phyloP scores from a whole-genome alignment of 1,140 invertebrate species.

The Latrodectus geometricus region DNA sequence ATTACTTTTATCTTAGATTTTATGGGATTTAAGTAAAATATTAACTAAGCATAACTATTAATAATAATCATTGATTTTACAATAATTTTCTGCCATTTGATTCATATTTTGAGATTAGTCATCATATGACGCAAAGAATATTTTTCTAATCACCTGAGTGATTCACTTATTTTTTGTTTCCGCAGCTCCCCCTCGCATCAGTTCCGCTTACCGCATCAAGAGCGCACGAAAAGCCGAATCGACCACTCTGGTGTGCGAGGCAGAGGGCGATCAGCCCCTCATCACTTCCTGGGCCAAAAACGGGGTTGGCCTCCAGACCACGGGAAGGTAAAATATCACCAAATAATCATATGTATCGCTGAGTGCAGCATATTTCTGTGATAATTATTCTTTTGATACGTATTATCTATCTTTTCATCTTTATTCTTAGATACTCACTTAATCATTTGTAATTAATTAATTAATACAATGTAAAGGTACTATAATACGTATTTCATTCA shows the following conservation, averaged over 20 bases:
- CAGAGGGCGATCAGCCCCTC: constrained; percentile 95
- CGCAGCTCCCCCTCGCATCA: constrained; percentile 44
- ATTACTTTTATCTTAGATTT: no score
- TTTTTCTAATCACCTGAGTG: no score
- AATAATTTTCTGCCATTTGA: no score
- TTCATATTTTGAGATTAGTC: no score
- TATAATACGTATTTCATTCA: no score
- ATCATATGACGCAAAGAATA: no score
- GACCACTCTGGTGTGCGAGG: constrained; percentile 91
- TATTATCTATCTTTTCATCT: background rate
- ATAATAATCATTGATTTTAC: no score
- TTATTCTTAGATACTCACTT: background rate
- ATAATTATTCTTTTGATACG: background rate
- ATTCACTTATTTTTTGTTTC: background rate
- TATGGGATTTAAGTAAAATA: no score
- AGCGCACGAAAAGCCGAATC: constrained; percentile 89
- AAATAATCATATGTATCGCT: background rate
- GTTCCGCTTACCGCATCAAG: constrained; percentile 22
- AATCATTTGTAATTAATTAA: no score
- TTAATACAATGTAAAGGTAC: no score
- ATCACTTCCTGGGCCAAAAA: constrained; percentile 83
- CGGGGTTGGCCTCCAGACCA: constrained; percentile 30
- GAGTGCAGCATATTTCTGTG: background rate
- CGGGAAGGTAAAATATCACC: constrained; percentile 22
- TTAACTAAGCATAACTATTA: no score